Evolutionary conservation across 2,113 vertebrate genomes (phyloP).

Genomic region (Tetrao urogallus): DNA sequence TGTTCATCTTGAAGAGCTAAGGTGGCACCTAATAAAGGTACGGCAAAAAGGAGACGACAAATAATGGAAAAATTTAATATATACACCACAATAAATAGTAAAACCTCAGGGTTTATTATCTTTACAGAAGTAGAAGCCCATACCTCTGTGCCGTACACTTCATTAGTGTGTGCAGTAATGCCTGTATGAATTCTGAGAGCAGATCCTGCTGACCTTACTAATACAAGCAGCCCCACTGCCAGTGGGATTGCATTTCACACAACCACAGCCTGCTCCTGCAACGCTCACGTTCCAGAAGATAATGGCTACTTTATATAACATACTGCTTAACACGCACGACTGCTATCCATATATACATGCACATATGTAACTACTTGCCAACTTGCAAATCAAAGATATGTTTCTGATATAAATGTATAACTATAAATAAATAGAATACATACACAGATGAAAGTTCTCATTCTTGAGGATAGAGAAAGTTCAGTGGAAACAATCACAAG

Average conservation of each 20-base stretch:
- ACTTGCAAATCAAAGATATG: constrained; percentile 39
- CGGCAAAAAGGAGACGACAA: constrained; percentile 56
- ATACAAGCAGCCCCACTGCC: constrained; percentile 27
- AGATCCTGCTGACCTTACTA: constrained; percentile 54
- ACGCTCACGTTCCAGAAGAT: constrained; percentile 50
- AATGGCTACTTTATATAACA: constrained; percentile 59
- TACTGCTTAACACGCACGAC: constrained; percentile 23
- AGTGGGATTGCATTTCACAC: constrained; percentile 46
- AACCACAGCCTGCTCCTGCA: constrained; percentile 23
- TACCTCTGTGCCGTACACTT: constrained; percentile 40
- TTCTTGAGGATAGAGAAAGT: not conserved
- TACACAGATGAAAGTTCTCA: not conserved
- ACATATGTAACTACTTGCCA: constrained; percentile 45
- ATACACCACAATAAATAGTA: constrained; percentile 50
- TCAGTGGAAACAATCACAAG: not conserved
- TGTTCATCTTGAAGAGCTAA: not conserved
- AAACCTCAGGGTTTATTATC: constrained; percentile 61
- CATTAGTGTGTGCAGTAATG: constrained; percentile 50
- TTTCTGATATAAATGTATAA: not conserved
- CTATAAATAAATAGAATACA: not conserved
- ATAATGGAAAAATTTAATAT: constrained; percentile 61
- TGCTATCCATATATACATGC: constrained; percentile 29
- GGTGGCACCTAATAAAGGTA: constrained; percentile 61
- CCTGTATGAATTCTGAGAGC: constrained; percentile 52
- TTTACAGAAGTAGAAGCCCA: constrained; percentile 44